Base-by-base conservation (phyloP, 1,140 invertebrate species). In the Marisa cornuarietis region DNA sequence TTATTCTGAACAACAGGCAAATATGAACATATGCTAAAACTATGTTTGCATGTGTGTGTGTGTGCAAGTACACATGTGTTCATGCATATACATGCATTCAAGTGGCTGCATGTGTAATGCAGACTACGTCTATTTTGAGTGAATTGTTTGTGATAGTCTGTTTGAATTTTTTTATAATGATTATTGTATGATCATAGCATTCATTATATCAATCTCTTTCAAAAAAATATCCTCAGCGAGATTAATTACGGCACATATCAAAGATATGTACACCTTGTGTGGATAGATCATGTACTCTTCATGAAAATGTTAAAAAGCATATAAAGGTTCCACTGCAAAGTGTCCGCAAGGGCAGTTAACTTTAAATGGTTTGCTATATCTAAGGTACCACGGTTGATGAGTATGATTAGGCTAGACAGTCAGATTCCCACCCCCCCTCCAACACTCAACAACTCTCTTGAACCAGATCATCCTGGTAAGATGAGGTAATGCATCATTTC, bases 1-100 rank as follows among this genome's bases (percentile, higher is more conserved):
- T 63, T 18, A 63, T 63, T 63, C 18, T 63, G 4, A 63, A 18
- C 18, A 4, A 63, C 62, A 4, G 7, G n/a, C 62, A 2, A 63
- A 4, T 18, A 18, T 20, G 3, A 20, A 63, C 3, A 18, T 4
- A 4, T 63, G 62, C 18, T n/a, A 63, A 20, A 20, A 20, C 4
- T 18, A 63, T n/a, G 66, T 69, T 16, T 69, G 66, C 42, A 31
- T 69, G 66, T 69, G 66, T 69, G 66, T 69, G 66, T 69, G 66
- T 69, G 66, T 69, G 66, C n/a, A 31, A 14, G 66, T n/a, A 31
- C n/a, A 31, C 7, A n/a, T n/a, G 13, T 69, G 66, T n/a, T 14
- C 42, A 31, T n/a, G n/a, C n/a, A 7, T n/a, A 31, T 3, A 24
- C 42, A 31, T 69, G 66, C 2, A n/a, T 69, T 16, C n/a, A 24